Evolutionary conservation across 2,797 vertebrate species (phyloP).

Genomic region (Myripristis jacobus): DNA sequence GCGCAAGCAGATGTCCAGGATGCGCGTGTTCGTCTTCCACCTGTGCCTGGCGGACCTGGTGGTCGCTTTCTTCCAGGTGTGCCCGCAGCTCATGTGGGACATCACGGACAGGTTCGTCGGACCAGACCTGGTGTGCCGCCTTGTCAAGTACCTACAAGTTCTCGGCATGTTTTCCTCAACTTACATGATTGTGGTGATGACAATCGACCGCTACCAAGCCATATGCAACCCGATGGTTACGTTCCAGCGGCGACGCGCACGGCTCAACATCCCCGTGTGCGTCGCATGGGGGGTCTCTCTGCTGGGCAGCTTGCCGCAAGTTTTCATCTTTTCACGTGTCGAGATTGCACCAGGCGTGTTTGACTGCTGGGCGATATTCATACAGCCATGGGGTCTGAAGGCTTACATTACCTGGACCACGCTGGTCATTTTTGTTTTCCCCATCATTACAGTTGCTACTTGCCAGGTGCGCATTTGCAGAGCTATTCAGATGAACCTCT

Average conservation of each 20-base stretch:
- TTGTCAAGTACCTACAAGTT: conserved; percentile 82
- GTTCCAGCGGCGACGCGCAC: conserved; percentile 74
- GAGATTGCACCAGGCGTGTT: conserved; percentile 78
- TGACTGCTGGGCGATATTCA: conserved; percentile 80
- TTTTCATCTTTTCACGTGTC: conserved; percentile 79
- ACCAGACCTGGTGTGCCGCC: conserved; percentile 77
- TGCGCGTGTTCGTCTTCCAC: conserved; percentile 83
- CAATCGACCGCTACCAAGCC: conserved; percentile 79
- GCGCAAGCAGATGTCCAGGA: conserved; percentile 78
- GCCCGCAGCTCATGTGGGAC: conserved; percentile 82
- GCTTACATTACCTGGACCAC: conserved; percentile 82
- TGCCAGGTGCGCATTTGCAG: conserved; percentile 81
- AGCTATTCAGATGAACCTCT: conserved; percentile 76
- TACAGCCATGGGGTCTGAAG: conserved; percentile 80
- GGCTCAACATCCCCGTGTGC: conserved; percentile 83
- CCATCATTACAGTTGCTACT: conserved; percentile 67
- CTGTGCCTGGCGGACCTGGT: conserved; percentile 81
- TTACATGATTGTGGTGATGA: conserved; percentile 83
- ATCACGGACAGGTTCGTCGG: conserved; percentile 80
- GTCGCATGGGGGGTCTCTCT: conserved; percentile 84
- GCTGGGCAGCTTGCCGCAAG: conserved; percentile 82
- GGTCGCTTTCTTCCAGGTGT: conserved; percentile 83
- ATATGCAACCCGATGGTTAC: conserved; percentile 83
- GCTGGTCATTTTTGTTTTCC: conserved; percentile 78
- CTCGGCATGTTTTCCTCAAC: conserved; percentile 83